phyloP scores from a whole-genome alignment of 2,797 vertebrate species.

The Sparus aurata region DNA sequence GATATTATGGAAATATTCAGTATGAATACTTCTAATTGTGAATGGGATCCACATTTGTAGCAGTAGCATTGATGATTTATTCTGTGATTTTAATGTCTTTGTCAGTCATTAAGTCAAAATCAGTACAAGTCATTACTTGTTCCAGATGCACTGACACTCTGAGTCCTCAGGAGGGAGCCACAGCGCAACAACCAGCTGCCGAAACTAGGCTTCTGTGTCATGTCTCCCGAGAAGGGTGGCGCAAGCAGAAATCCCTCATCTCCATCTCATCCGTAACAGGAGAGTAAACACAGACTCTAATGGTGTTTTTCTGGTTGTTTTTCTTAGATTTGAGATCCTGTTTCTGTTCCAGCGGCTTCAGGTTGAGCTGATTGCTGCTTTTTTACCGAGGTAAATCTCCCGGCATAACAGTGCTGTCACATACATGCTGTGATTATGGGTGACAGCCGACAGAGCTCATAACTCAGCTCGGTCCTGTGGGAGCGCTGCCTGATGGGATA shows the following conservation, averaged over 20 bases:
- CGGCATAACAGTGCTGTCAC: background rate
- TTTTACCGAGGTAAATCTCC: background rate
- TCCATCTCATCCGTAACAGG: conserved; percentile 1
- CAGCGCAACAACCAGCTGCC: background rate
- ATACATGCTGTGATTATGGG: conserved; percentile 1
- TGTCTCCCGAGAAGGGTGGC: background rate
- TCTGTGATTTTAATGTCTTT: no score
- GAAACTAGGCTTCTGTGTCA: background rate
- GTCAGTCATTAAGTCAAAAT: background rate
- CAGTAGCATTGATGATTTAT: no score
- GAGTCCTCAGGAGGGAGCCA: conserved; percentile 61
- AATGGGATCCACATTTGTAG: no score
- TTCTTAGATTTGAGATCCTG: background rate
- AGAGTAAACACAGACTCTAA: background rate
- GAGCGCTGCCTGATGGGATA: background rate
- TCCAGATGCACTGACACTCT: conserved; percentile 11
- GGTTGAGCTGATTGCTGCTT: background rate
- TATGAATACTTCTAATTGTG: no score
- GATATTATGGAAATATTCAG: no score
- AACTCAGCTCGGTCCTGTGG: background rate
- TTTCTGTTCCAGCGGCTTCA: background rate
- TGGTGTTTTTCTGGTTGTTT: background rate
- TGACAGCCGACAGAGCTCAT: background rate
- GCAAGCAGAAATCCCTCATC: background rate
- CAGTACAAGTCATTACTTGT: no score